Evolutionary conservation across 2,113 vertebrate species (phyloP).

Genomic region (Agelaius phoeniceus): DNA sequence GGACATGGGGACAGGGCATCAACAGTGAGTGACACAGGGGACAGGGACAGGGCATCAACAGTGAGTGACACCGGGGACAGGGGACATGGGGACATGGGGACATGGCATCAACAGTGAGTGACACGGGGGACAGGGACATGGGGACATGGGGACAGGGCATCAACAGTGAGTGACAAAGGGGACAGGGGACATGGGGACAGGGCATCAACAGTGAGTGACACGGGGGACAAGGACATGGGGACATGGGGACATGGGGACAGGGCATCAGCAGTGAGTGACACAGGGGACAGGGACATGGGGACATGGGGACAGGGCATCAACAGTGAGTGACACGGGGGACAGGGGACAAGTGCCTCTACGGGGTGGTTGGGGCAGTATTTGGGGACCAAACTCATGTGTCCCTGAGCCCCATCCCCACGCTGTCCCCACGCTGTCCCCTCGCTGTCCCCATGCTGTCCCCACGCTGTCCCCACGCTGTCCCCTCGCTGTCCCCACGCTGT

Average conservation of each 20-base stretch:
- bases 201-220: too few species aligned
- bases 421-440: background rate
- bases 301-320: too few species aligned
- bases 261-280: too few species aligned
- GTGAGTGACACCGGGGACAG: too few species aligned
- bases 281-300: background rate
- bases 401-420: background rate
- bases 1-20: conserved; percentile 88
- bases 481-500: background rate
- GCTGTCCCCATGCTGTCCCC: too few species aligned
- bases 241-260: too few species aligned
- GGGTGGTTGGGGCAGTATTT: background rate
- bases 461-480: accelerated
- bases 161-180: too few species aligned
- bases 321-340: background rate
- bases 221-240: background rate
- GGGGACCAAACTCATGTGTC: background rate
- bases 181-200: too few species aligned
- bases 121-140: too few species aligned
- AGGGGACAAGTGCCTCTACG: background rate
- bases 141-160: too few species aligned
- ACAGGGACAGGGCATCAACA: too few species aligned
- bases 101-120: too few species aligned
- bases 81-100: background rate
- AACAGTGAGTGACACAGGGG: conserved; percentile 82